phyloP scores from a whole-genome alignment of 2,888 invertebrate genomes.

The Diploptera punctata region DNA sequence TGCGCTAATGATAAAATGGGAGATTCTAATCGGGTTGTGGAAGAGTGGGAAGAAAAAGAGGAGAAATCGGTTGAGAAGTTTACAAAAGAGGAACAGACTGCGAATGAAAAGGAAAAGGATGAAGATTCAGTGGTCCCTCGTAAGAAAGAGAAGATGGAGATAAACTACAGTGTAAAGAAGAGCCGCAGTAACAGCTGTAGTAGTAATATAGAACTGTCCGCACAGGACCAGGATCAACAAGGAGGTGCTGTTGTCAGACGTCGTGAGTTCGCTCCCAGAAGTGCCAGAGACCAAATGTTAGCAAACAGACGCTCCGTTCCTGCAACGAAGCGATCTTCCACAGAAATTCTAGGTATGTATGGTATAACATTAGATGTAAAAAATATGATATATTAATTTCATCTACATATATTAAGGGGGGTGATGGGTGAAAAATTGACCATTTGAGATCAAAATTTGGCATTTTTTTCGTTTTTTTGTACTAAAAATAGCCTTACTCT shows the following conservation, averaged over 20 bases:
- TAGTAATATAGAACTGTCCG: constrained; percentile 47
- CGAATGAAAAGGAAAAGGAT: constrained; percentile 53
- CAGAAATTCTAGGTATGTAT: constrained; percentile 53
- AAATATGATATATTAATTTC: too few relatives aligned
- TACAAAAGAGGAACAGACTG: constrained; percentile 44
- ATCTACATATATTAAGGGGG: too few relatives aligned
- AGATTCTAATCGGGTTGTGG: constrained; percentile 17
- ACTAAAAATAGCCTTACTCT: too few relatives aligned
- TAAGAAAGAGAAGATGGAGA: constrained; percentile 62
- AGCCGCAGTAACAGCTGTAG: constrained; percentile 49
- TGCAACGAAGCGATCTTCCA: constrained; percentile 54
- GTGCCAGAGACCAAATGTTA: constrained; percentile 15
- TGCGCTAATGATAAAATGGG: neutral
- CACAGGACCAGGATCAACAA: neutral
- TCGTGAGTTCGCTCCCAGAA: constrained; percentile 30
- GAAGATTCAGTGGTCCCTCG: constrained; percentile 56
- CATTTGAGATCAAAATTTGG: too few relatives aligned
- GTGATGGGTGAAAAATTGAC: too few relatives aligned
- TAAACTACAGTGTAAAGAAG: constrained; percentile 54
- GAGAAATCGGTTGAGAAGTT: constrained; percentile 42
- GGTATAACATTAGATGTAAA: too few relatives aligned
- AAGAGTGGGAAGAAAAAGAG: constrained; percentile 12
- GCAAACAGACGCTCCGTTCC: constrained; percentile 43
- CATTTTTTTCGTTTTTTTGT: too few relatives aligned
- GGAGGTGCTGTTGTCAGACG: constrained; percentile 35